Percentiles rank a stretch among this genome's conserved stretches.
Conservation (phyloP, 2,797 vertebrate species). For the Aotus griseimembra region DNA sequence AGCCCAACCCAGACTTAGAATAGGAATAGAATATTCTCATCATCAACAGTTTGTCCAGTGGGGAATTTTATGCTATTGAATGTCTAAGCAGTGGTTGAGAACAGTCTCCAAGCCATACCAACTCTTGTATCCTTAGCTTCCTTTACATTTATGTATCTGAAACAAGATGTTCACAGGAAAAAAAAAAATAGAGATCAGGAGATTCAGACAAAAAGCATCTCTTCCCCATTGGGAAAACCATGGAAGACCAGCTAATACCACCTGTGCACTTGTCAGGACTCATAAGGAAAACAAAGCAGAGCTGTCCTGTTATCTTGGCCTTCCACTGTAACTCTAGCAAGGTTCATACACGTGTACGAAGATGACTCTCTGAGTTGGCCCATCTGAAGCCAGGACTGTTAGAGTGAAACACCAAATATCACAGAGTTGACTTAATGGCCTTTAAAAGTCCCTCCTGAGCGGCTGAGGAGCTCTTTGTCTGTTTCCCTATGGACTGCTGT, state of each 20-base stretch:
- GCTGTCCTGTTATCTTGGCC: background rate
- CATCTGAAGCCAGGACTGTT: slow-evolving; percentile 2
- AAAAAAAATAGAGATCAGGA: background rate
- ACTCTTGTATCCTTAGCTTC: background rate
- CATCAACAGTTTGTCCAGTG: accelerated
- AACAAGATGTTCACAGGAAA: background rate
- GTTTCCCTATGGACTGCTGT: background rate
- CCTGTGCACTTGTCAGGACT: background rate
- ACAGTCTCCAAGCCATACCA: background rate
- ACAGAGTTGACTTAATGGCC: slow-evolving; percentile 72
- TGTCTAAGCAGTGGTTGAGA: background rate
- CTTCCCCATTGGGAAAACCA: background rate
- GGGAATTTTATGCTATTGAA: background rate
- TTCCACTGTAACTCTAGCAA: background rate
- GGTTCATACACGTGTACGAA: accelerated
- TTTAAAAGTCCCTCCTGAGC: slow-evolving; percentile 69
- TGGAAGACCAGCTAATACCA: background rate
- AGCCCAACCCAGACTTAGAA: background rate
- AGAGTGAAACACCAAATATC: slow-evolving; percentile 62
- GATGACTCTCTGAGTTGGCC: background rate
- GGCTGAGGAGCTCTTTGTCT: slow-evolving; percentile 63
- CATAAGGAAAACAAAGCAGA: background rate
- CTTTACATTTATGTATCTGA: background rate
- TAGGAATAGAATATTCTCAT: background rate
- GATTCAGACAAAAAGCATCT: background rate